Base-by-base conservation (phyloP, 2,888 invertebrate species). In the Lingula anatina region DNA sequence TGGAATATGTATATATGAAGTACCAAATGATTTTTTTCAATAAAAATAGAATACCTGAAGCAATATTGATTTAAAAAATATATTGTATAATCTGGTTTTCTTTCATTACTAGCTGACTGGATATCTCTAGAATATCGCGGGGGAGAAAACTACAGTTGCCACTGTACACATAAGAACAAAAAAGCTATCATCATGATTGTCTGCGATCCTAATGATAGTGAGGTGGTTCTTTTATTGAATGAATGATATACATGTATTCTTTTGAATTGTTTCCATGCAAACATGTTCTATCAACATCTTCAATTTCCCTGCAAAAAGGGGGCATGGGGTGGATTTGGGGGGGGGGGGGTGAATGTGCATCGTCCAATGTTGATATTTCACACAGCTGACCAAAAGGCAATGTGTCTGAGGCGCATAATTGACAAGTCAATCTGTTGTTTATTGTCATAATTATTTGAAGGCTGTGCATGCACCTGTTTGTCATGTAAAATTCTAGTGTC, bases 71-170 rank as follows among this genome's bases (percentile, higher is more conserved):
- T n/a, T n/a, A n/a, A n/a, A n/a, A n/a, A n/a, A n/a, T n/a, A n/a
- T n/a, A n/a, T n/a, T n/a, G n/a, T n/a, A n/a, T n/a, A n/a, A 31
- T 3, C 15, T 24, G 2, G 27, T 44, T 28, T 18, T 21, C 28
- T 9, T 41, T 39, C 21, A 27, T 9, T 57, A 58, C 18, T 59
- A 71, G 69, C 56, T 43, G 61, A 66, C 40, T 71, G 70, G 70
- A 47, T 68, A n/a, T 51, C 62, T 23, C 44, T 70, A 27, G 64
- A 66, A 37, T 69, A 68, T 43, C 40, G 44, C 20, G 56, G 47
- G 5, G 67, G 67, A n/a, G 52, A 26, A 3, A 21, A n/a, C 1
- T 66, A 66, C 47, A 4, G 24, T 15, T 23, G 36, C 1, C 61
- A 64, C 44, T 70, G 69, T 40, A 38, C 41, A 1, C n/a, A 39